A percentile compares a stretch with the other conserved stretches of the same genome.
phyloP scores from a whole-genome alignment of 2,888 invertebrate species.

The Sussaba pulchella region DNA sequence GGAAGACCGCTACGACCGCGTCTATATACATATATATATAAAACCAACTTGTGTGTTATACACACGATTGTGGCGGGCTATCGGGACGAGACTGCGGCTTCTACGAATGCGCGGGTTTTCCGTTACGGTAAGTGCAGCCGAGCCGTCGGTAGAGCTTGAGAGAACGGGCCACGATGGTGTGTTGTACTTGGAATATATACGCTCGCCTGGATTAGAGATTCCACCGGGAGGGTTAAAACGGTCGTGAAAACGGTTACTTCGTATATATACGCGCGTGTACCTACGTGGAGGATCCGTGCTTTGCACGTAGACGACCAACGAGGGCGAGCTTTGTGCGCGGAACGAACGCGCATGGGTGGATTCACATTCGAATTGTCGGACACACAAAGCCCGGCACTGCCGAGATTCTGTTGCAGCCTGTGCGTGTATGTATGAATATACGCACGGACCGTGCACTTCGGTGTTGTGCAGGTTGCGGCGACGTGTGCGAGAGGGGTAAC shows the following conservation, averaged over 20 bases:
- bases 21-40: constrained; percentile 21
- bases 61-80: neutral
- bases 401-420: constrained; percentile 46
- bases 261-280: neutral
- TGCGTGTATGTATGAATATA: too few species aligned
- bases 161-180: constrained; percentile 46
- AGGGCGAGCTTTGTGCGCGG: constrained; percentile 19
- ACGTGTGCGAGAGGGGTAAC: constrained; percentile 3
- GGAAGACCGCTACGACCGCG: constrained; percentile 44
- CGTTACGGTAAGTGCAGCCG: constrained; percentile 62
- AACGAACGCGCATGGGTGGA: constrained; percentile 60
- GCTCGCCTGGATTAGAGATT: constrained; percentile 64
- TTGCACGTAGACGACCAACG: constrained; percentile 1
- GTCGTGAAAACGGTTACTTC: constrained; percentile 60
- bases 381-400: constrained; percentile 60
- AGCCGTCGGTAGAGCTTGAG: constrained; percentile 53
- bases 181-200: constrained; percentile 62
- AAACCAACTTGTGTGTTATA: neutral
- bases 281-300: constrained; percentile 3
- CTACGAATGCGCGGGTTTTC: constrained; percentile 61
- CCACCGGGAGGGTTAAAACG: constrained; percentile 66
- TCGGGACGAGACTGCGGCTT: constrained; percentile 44
- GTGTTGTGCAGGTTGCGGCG: too few species aligned
- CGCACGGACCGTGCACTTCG: too few species aligned
- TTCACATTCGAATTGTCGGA: constrained; percentile 64